Evolutionary conservation across 2,888 invertebrate genomes (phyloP).

Genomic region (Teleiodes luculella): DNA sequence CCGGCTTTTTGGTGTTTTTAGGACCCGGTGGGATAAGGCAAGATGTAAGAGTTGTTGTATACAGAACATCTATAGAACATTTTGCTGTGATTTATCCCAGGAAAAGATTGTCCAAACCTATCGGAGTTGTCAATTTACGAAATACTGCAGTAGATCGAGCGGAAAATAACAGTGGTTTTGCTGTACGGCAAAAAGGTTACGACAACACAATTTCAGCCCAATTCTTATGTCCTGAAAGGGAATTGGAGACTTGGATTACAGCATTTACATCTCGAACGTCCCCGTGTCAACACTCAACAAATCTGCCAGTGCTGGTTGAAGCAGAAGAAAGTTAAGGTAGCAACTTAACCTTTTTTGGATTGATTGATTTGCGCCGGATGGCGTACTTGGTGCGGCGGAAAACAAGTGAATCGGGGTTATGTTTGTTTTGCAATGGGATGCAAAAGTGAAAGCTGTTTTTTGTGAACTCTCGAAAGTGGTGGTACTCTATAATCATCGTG

Average conservation of each 20-base stretch:
- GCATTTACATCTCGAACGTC: slow-evolving; percentile 75
- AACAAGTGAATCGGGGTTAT: slow-evolving; percentile 46
- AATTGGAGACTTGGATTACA: slow-evolving; percentile 79
- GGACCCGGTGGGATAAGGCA: slow-evolving; percentile 79
- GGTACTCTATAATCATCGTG: slow-evolving; percentile 34
- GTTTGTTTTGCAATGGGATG: slow-evolving; percentile 66
- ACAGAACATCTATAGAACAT: slow-evolving; percentile 81
- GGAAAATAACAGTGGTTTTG: slow-evolving; percentile 70
- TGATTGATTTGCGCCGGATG: slow-evolving; percentile 33
- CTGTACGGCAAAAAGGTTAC: slow-evolving; percentile 80
- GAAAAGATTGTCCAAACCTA: slow-evolving; percentile 80
- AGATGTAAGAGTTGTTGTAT: slow-evolving; percentile 81
- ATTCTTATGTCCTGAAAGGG: slow-evolving; percentile 78
- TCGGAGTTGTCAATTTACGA: slow-evolving; percentile 80
- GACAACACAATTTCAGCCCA: slow-evolving; percentile 80
- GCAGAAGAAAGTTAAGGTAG: slow-evolving; percentile 71
- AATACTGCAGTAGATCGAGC: slow-evolving; percentile 79
- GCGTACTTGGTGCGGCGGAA: slow-evolving; percentile 33
- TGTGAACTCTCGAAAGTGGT: slow-evolving; percentile 51
- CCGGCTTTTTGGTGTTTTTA: slow-evolving; percentile 80
- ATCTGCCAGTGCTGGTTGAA: slow-evolving; percentile 80
- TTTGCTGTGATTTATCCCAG: slow-evolving; percentile 82
- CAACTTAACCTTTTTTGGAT: slow-evolving; percentile 38
- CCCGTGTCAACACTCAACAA: slow-evolving; percentile 62
- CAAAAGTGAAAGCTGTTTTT: slow-evolving; percentile 68